A percentile compares a stretch with the other conserved stretches of the same genome.
These are phyloP conservation scores for Threskiornis aethiopicus DNA, from an alignment of 2,797 vertebrate genomes.

Conservation along the genomic window DNA sequence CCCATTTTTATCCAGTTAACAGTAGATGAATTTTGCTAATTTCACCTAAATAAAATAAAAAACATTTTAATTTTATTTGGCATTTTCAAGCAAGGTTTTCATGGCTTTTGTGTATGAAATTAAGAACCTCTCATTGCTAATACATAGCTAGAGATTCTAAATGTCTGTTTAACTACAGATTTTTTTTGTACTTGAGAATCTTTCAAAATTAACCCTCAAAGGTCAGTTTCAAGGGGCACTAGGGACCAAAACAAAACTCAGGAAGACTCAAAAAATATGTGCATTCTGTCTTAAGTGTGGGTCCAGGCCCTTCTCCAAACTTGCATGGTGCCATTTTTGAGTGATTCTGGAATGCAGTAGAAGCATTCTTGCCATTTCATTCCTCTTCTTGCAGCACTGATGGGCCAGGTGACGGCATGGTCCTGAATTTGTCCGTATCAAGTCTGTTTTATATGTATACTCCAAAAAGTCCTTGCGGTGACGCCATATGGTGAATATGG, in stretches of 20 bases:
- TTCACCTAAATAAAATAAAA: neutral
- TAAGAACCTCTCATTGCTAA: neutral
- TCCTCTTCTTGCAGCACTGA: neutral
- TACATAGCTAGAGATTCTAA: neutral
- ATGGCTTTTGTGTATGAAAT: neutral
- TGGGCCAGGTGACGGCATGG: neutral
- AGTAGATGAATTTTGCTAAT: neutral
- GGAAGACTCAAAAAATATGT: neutral
- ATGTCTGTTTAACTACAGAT: neutral
- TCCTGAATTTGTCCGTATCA: neutral
- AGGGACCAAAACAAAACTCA: neutral
- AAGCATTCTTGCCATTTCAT: neutral
- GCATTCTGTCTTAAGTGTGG: neutral
- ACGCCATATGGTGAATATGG: neutral
- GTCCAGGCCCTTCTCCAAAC: neutral
- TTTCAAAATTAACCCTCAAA: neutral
- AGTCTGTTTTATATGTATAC: neutral
- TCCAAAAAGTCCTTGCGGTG: neutral
- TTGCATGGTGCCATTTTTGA: neutral
- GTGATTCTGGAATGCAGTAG: neutral
- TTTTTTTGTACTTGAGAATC: neutral
- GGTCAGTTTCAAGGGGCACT: neutral
- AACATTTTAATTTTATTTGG: neutral
- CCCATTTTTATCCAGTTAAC: neutral
- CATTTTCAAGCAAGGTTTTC: neutral